Percentiles rank a stretch among this genome's conserved stretches.
Evolutionary conservation across 2,888 invertebrate species (phyloP).

Genomic region (Platycnemis pennipes): DNA sequence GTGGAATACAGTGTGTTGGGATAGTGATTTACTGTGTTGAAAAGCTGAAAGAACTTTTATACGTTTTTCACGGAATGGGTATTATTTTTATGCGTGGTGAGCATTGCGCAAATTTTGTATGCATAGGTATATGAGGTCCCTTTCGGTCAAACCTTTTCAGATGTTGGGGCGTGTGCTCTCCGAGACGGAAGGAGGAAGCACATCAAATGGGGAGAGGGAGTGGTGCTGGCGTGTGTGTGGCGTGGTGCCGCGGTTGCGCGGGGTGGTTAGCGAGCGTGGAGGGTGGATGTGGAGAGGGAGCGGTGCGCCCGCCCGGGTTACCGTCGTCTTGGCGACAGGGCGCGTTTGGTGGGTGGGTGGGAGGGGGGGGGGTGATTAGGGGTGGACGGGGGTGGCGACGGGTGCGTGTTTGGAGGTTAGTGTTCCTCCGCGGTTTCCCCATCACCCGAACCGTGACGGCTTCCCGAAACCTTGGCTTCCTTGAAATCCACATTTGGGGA

Average conservation of each 20-base stretch:
- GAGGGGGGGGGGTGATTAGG: background rate
- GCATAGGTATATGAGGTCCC: background rate
- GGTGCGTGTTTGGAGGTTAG: background rate
- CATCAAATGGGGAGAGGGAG: background rate
- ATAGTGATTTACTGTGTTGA: too few species aligned
- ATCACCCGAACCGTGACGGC: conserved; percentile 58
- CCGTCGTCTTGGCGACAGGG: background rate
- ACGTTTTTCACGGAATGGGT: too few species aligned
- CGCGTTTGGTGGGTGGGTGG: background rate
- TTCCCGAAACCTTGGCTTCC: background rate
- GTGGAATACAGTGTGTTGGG: too few species aligned
- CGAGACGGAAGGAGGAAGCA: background rate
- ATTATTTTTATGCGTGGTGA: too few species aligned
- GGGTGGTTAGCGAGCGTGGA: background rate
- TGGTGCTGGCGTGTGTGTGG: background rate
- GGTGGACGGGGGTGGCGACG: background rate
- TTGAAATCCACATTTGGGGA: background rate
- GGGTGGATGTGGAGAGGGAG: background rate
- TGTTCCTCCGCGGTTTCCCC: conserved; percentile 52
- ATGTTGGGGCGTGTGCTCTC: background rate
- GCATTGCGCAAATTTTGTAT: too few species aligned
- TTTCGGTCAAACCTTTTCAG: background rate
- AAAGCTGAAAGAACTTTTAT: too few species aligned
- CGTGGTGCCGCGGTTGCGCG: background rate
- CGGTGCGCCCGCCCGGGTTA: background rate